phyloP scores from a whole-genome alignment of 2,113 vertebrate species.

The Muntiacus muntjak region DNA sequence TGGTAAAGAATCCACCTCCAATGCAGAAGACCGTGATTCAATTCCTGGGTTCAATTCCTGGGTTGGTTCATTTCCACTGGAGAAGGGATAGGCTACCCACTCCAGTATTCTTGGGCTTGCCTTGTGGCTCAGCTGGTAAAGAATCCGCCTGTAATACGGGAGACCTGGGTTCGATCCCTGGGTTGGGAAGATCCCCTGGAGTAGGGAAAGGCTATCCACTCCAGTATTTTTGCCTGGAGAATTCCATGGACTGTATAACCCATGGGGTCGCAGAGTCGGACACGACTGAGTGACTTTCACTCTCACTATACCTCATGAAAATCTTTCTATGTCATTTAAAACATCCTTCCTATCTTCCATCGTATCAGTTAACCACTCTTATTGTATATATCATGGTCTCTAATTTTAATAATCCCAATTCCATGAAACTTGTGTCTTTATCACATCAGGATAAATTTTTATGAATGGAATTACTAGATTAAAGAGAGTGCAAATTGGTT shows the following conservation, averaged over 20 bases:
- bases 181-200: not conserved
- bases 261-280: accelerated
- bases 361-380: not conserved
- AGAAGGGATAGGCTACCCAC: not conserved
- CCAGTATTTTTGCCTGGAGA: not conserved
- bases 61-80: not conserved
- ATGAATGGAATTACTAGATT: not conserved
- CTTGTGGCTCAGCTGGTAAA: not conserved
- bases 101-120: not conserved
- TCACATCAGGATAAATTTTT: not conserved
- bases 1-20: not conserved
- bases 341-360: not conserved
- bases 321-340: not conserved
- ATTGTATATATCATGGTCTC: not conserved
- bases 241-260: not conserved
- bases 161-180: not conserved
- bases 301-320: not conserved
- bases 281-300: not conserved
- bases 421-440: not conserved
- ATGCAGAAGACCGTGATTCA: not conserved
- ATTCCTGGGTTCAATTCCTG: not conserved
- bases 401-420: not conserved
- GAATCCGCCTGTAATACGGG: not conserved
- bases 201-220: not conserved
- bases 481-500: not conserved